A percentile compares a stretch with the other conserved stretches of the same genome.
Conservation (phyloP, 2,888 invertebrate genomes). For the Pyrochroa serraticornis region DNA sequence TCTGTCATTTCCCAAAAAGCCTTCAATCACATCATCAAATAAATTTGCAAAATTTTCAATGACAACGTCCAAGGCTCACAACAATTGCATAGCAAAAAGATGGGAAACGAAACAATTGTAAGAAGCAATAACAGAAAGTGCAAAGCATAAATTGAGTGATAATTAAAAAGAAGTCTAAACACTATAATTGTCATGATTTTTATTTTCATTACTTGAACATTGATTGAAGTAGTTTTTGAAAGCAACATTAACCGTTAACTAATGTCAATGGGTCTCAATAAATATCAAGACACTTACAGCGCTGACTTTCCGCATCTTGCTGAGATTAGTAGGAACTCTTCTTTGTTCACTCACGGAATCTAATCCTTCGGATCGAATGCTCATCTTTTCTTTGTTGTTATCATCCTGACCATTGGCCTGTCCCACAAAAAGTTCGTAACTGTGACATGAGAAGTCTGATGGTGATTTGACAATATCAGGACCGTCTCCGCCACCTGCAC, state of each 20-base stretch:
- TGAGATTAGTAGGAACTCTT: constrained; percentile 64
- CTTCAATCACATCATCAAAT: constrained; percentile 3
- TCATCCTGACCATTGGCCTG: constrained; percentile 88
- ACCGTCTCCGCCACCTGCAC: constrained; percentile 63
- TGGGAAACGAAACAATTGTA: constrained; percentile 6
- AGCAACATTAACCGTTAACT: constrained; percentile 39
- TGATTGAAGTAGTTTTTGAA: constrained; percentile 31
- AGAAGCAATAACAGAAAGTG: constrained; percentile 8
- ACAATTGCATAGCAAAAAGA: constrained; percentile 3
- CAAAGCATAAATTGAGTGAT: background rate
- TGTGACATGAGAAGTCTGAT: constrained; percentile 89
- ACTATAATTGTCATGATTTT: constrained; percentile 61
- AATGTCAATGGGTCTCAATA: constrained; percentile 43
- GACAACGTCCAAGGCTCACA: constrained; percentile 7
- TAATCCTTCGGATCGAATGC: constrained; percentile 82
- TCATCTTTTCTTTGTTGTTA: constrained; percentile 90
- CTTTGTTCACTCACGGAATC: constrained; percentile 88
- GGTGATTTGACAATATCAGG: constrained; percentile 85
- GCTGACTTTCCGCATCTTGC: constrained; percentile 88
- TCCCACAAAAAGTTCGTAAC: constrained; percentile 89
- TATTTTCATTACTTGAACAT: constrained; percentile 40
- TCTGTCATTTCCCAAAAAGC: constrained; percentile 8
- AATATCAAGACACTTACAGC: constrained; percentile 75
- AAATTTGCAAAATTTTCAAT: constrained; percentile 3
- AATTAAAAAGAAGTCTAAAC: constrained; percentile 49